Conservation (phyloP, 35 echinoderm and acorn worm genomes). For the Chiridota heheva region DNA sequence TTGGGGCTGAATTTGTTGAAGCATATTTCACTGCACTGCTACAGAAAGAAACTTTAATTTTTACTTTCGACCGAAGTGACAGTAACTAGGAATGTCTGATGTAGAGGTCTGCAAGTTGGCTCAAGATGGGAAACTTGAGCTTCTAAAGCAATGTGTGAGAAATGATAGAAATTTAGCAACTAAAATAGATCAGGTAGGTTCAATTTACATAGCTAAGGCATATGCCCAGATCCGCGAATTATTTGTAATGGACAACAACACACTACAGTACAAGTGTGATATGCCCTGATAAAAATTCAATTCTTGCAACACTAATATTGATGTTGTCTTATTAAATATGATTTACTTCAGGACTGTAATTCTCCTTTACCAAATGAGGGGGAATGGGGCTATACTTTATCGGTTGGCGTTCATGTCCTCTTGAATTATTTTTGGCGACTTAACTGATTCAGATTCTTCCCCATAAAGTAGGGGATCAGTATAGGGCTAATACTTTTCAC, state of each 20-base stretch:
- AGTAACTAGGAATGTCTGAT: slow-evolving; percentile 66
- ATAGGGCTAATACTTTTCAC: no score
- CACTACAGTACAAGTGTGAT: no score
- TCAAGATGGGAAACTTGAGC: slow-evolving; percentile 68
- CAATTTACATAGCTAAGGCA: not conserved
- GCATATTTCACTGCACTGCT: no score
- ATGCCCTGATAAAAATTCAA: not conserved
- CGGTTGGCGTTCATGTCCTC: no score
- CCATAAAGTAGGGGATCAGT: no score
- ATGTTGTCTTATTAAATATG: not conserved
- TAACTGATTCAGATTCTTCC: no score
- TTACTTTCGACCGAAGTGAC: no score
- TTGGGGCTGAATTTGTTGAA: no score
- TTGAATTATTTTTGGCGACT: no score
- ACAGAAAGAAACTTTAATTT: no score
- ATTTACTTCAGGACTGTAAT: not conserved
- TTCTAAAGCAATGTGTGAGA: slow-evolving; percentile 37
- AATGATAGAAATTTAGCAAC: slow-evolving; percentile 59
- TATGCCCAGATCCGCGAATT: not conserved
- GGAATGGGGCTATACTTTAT: no score
- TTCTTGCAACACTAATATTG: not conserved
- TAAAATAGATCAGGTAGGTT: slow-evolving; percentile 71
- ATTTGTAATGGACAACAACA: not conserved
- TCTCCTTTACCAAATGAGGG: not conserved
- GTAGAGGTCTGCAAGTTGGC: slow-evolving; percentile 79